Evolutionary conservation across 2,888 invertebrate species (phyloP).

Genomic region (Sarcophaga rosellei): DNA sequence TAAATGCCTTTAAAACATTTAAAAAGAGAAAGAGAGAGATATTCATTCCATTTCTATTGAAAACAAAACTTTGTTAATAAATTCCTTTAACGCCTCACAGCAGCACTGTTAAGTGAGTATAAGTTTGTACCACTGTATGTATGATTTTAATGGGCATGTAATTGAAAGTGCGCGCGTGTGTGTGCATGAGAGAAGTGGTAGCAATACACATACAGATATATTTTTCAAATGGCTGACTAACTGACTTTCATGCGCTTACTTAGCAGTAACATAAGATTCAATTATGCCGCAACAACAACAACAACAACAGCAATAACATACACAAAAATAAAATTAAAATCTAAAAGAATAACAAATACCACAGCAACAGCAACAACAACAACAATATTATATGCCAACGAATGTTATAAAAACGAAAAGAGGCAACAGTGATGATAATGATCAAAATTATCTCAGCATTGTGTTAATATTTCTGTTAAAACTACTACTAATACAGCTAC

Average conservation of each 20-base stretch:
- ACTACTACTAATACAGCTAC: background rate
- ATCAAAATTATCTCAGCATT: conserved; percentile 19
- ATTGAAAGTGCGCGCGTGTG: background rate
- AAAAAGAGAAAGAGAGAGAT: background rate
- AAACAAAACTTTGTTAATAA: conserved; percentile 17
- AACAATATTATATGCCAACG: background rate
- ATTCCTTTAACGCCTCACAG: background rate
- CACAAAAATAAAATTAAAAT: background rate
- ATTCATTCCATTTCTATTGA: background rate
- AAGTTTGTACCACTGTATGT: conserved; percentile 18
- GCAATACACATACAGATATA: background rate
- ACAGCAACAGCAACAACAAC: background rate
- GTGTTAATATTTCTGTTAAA: background rate
- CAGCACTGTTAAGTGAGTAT: background rate
- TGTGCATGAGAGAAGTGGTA: background rate
- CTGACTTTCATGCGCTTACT: conserved; percentile 59
- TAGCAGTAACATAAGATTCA: conserved; percentile 61
- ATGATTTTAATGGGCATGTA: background rate
- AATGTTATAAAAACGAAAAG: background rate
- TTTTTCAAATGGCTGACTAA: conserved; percentile 42
- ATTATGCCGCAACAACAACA: conserved; percentile 51
- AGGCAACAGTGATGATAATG: conserved; percentile 8
- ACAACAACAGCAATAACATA: background rate
- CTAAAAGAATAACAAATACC: background rate
- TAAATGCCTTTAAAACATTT: conserved; percentile 2